These are phyloP conservation scores for Murina feae DNA, from an alignment of 2,113 vertebrate genomes.

Conservation along the genomic window DNA sequence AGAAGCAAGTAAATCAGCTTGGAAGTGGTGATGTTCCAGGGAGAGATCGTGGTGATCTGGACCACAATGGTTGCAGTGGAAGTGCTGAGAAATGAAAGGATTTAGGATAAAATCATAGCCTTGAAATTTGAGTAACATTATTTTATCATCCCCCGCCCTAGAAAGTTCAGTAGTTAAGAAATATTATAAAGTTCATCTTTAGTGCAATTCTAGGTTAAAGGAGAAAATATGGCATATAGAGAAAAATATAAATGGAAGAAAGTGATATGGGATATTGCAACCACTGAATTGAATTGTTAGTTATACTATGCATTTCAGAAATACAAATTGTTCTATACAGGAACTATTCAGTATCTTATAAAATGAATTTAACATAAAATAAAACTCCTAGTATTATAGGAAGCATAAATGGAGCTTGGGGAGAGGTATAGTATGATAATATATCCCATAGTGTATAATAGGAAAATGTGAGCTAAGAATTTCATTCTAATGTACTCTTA, in stretches of 20 bases:
- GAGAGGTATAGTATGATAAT: neutral
- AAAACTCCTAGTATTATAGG: neutral
- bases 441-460: neutral
- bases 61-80: neutral
- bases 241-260: neutral
- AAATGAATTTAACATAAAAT: constrained; percentile 20
- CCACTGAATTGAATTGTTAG: neutral
- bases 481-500: constrained; percentile 18
- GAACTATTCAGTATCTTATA: neutral
- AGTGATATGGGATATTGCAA: neutral
- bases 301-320: constrained; percentile 27
- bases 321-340: neutral
- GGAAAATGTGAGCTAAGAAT: constrained; percentile 22
- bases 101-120: neutral
- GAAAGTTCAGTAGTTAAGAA: neutral
- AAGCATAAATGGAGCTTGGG: neutral
- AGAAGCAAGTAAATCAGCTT: neutral
- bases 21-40: neutral
- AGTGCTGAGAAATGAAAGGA: neutral
- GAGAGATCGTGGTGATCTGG: neutral
- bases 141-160: neutral
- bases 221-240: neutral
- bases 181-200: neutral
- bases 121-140: neutral
- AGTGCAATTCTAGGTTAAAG: neutral